Evolutionary conservation across 1,140 invertebrate species (phyloP).

Genomic region (Spodoptera litura): DNA sequence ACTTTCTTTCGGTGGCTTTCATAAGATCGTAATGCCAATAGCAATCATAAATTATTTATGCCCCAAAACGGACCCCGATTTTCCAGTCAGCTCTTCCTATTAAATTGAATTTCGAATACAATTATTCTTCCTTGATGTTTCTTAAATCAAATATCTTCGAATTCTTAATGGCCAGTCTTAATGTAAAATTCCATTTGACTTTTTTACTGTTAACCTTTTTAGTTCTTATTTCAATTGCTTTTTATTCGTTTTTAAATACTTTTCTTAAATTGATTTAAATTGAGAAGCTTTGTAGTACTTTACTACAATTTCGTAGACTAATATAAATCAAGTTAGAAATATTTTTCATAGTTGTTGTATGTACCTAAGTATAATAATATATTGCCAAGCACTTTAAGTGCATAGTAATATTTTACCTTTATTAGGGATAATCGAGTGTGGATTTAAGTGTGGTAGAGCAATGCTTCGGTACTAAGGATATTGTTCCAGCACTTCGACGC

Average conservation of each 20-base stretch:
- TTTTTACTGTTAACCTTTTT: neutral
- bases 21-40: neutral
- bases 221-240: neutral
- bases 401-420: too few species aligned
- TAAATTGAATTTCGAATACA: constrained; percentile 19
- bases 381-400: too few species aligned
- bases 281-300: too few species aligned
- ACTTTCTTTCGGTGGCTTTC: neutral
- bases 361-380: too few species aligned
- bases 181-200: neutral
- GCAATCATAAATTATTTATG: constrained; percentile 4
- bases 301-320: too few species aligned
- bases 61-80: neutral
- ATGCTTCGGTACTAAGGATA: too few species aligned
- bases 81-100: constrained; percentile 4
- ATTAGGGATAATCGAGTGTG: too few species aligned
- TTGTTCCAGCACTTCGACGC: too few species aligned
- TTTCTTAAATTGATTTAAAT: too few species aligned
- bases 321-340: too few species aligned
- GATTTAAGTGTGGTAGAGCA: too few species aligned
- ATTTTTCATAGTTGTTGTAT: too few species aligned
- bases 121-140: constrained; percentile 12
- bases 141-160: constrained; percentile 1
- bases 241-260: neutral
- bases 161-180: constrained; percentile 13